Evolutionary conservation across 2,113 vertebrate genomes (phyloP).

Genomic region (Ameiurus melas): DNA sequence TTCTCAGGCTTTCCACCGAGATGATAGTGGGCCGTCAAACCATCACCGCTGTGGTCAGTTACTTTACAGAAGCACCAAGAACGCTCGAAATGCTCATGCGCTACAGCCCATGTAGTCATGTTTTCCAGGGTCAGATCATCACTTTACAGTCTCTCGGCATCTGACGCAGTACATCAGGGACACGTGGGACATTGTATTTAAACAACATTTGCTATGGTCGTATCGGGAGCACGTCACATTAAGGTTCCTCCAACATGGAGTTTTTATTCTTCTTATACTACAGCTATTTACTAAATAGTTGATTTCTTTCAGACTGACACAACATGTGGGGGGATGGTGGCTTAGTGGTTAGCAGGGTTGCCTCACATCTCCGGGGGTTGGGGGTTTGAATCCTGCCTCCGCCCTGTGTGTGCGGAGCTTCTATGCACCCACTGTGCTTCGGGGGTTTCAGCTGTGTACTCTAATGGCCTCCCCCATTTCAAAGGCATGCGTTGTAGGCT

Average conservation of each 20-base stretch:
- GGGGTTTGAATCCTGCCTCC: too few relatives aligned
- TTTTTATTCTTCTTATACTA: background rate
- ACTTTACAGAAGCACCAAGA: background rate
- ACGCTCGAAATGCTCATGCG: background rate
- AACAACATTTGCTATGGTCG: background rate
- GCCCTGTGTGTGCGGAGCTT: too few relatives aligned
- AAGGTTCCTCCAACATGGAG: background rate
- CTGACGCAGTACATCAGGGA: background rate
- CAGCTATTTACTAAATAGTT: background rate
- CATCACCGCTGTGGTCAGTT: background rate
- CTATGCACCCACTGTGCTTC: too few relatives aligned
- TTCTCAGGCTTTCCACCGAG: conserved; percentile 21
- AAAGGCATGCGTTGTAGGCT: too few relatives aligned
- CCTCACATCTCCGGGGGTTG: too few relatives aligned
- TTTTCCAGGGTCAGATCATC: background rate
- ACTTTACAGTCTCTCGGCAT: background rate
- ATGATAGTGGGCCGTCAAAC: conserved; percentile 13
- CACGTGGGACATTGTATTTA: background rate
- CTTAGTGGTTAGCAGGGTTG: too few relatives aligned
- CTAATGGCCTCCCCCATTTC: too few relatives aligned
- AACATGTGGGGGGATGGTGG: too few relatives aligned
- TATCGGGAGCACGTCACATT: background rate
- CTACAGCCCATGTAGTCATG: background rate
- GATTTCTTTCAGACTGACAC: background rate
- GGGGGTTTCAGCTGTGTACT: too few relatives aligned